Evolutionary conservation across 2,888 invertebrate genomes (phyloP).

Genomic region (Cordilura impudica): DNA sequence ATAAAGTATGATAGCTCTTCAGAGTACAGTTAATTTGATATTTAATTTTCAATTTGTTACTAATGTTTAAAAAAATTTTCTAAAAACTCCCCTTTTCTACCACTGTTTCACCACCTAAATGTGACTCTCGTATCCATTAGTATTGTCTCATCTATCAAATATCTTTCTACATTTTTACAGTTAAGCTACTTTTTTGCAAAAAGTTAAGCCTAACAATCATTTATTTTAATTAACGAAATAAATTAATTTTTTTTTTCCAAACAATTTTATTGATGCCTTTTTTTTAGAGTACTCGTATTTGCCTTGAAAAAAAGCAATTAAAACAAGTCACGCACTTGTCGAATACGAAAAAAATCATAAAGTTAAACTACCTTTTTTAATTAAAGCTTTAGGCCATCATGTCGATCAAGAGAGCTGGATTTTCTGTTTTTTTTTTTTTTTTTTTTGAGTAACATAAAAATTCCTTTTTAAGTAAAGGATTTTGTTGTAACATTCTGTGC

Average conservation of each 20-base stretch:
- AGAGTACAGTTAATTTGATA: too few relatives aligned
- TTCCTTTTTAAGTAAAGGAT: slow-evolving; percentile 5
- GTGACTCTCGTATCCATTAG: too few relatives aligned
- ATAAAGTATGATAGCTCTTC: too few relatives aligned
- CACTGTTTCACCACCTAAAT: too few relatives aligned
- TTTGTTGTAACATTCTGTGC: too few relatives aligned
- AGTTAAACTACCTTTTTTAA: neutral
- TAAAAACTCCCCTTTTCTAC: too few relatives aligned
- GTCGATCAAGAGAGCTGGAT: neutral
- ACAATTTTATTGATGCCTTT: neutral
- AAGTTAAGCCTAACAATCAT: neutral
- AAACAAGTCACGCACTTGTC: slow-evolving; percentile 33
- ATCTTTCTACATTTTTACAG: too few relatives aligned
- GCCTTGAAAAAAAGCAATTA: slow-evolving; percentile 24
- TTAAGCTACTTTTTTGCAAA: too few relatives aligned
- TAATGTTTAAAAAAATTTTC: too few relatives aligned
- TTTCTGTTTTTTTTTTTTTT: neutral
- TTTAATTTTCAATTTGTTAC: too few relatives aligned
- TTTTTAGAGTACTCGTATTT: neutral
- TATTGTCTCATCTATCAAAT: too few relatives aligned
- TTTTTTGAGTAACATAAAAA: slow-evolving; percentile 1
- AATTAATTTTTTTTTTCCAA: too few relatives aligned
- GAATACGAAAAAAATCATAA: neutral
- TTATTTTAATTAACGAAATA: neutral
- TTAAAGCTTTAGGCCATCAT: slow-evolving; percentile 38